Evolutionary conservation across 1,140 invertebrate genomes (phyloP).

Genomic region (Caerostris darwini): DNA sequence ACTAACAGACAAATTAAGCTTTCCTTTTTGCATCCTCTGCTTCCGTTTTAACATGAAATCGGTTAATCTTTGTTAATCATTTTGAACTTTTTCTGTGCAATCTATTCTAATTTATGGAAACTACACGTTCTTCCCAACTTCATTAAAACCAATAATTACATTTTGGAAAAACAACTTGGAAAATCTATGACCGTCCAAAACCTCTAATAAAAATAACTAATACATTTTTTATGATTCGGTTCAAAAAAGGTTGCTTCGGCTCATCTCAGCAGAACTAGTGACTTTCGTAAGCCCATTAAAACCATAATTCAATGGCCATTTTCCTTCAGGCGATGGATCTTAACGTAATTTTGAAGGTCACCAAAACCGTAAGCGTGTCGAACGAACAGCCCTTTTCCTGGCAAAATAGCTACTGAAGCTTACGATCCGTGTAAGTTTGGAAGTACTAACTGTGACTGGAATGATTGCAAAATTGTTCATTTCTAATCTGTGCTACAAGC

Average conservation of each 20-base stretch:
- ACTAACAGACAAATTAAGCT: no score
- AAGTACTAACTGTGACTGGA: conserved; percentile 48
- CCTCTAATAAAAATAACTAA: background rate
- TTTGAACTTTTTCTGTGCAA: no score
- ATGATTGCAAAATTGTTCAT: conserved; percentile 51
- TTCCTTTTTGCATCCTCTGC: no score
- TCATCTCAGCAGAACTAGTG: conserved; percentile 44
- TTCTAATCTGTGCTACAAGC: background rate
- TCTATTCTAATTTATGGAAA: no score
- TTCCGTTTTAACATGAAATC: no score
- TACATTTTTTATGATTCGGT: background rate
- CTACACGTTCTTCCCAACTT: no score
- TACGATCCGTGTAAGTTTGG: conserved; percentile 43
- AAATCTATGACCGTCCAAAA: conserved; percentile 5
- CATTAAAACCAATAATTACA: background rate
- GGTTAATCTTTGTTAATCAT: no score
- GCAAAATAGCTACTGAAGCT: conserved; percentile 59
- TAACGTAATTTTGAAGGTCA: conserved; percentile 71
- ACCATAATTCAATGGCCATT: conserved; percentile 49
- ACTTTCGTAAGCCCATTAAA: conserved; percentile 39
- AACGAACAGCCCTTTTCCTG: conserved; percentile 64
- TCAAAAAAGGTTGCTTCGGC: background rate
- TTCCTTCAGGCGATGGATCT: conserved; percentile 39
- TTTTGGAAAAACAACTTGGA: background rate
- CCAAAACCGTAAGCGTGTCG: conserved; percentile 62